phyloP scores from a whole-genome alignment of 2,888 invertebrate genomes.

The Dryomyza anilis region DNA sequence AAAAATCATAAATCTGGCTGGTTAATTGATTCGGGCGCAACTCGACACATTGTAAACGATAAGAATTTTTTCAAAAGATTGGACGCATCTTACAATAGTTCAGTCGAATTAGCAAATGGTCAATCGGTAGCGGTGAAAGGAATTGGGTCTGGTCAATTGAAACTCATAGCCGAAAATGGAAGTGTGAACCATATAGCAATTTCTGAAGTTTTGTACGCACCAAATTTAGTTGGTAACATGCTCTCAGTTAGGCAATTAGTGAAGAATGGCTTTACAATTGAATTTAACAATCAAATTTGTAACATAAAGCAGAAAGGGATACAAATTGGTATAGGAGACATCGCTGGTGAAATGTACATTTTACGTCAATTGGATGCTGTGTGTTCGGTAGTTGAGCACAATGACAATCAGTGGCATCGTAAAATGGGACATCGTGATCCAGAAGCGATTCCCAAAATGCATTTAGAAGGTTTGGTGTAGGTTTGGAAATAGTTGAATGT shows the following conservation, averaged over 20 bases:
- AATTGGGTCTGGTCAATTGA: too few relatives aligned
- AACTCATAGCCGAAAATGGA: not conserved
- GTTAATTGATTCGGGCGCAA: conserved; percentile 37
- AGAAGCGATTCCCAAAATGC: too few relatives aligned
- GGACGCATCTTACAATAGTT: conserved; percentile 27
- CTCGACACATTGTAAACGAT: conserved; percentile 32
- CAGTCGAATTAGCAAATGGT: conserved; percentile 32
- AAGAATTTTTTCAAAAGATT: conserved; percentile 28
- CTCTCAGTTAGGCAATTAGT: too few relatives aligned
- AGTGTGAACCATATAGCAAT: conserved; percentile 5
- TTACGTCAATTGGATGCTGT: too few relatives aligned
- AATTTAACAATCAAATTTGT: conserved; percentile 25
- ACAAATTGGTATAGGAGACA: conserved; percentile 11
- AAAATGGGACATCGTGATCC: conserved; percentile 6
- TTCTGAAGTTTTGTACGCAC: conserved; percentile 34
- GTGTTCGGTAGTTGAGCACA: too few relatives aligned
- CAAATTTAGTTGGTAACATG: conserved; percentile 26
- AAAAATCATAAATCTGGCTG: conserved; percentile 31
- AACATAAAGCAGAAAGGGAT: conserved; percentile 17
- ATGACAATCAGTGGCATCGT: conserved; percentile 2
- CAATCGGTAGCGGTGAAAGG: conserved; percentile 28
- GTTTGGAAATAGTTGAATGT: conserved; percentile 13
- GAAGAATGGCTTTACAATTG: conserved; percentile 21
- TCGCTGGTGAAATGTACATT: too few relatives aligned
- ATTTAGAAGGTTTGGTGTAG: not conserved